Evolutionary conservation across 23 tunicate genomes (phyloP).

Genomic region (Halocynthia roretzi): DNA sequence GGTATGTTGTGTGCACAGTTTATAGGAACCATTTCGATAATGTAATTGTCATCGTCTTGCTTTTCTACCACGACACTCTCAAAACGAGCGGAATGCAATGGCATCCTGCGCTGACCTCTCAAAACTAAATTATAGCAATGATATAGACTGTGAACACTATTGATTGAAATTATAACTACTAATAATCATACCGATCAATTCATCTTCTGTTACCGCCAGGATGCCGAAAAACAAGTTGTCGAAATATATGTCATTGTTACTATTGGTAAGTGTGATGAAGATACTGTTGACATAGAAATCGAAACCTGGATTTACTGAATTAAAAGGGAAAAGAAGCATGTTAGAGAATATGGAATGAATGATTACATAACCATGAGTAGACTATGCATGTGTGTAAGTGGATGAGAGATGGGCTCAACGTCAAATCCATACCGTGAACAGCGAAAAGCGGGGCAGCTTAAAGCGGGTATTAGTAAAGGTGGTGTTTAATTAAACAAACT

Average conservation of each 20-base stretch:
- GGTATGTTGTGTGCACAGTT: not conserved
- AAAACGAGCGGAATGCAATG: not conserved
- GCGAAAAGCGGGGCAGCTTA: too few relatives aligned
- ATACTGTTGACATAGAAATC: too few relatives aligned
- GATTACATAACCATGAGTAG: too few relatives aligned
- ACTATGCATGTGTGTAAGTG: too few relatives aligned
- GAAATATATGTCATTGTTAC: not conserved
- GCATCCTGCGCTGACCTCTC: not conserved
- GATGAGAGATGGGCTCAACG: too few relatives aligned
- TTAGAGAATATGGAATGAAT: too few relatives aligned
- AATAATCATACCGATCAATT: conserved; percentile 4
- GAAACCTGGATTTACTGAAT: too few relatives aligned
- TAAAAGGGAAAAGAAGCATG: too few relatives aligned
- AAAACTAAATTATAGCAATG: not conserved
- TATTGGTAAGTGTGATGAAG: too few relatives aligned
- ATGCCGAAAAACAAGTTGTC: conserved; percentile 12
- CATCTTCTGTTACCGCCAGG: not conserved
- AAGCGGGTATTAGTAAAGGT: too few relatives aligned
- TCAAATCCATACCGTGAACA: too few relatives aligned
- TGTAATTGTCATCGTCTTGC: not conserved
- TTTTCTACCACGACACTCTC: not conserved
- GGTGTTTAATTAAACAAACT: too few relatives aligned
- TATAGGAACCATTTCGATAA: not conserved
- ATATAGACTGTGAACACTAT: not conserved
- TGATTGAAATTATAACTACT: not conserved